Evolutionary conservation across 2,113 vertebrate species (phyloP).

Genomic region (Galeopterus variegatus): DNA sequence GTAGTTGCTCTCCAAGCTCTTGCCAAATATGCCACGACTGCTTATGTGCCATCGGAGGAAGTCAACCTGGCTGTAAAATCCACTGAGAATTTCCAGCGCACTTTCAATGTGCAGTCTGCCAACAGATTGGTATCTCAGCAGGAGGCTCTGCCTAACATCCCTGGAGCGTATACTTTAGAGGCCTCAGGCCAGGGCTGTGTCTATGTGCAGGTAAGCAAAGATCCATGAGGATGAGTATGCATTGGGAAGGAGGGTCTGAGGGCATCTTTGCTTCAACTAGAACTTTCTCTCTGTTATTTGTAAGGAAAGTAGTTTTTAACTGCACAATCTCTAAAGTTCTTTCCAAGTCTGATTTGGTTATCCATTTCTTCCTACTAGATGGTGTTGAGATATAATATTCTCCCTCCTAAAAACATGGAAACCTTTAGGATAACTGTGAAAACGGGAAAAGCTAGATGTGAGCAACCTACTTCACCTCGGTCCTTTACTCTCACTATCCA

Average conservation of each 20-base stretch:
- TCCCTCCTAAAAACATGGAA: conserved; percentile 15
- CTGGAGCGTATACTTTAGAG: conserved; percentile 88
- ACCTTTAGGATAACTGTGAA: conserved; percentile 62
- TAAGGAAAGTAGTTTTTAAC: background rate
- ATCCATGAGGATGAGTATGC: background rate
- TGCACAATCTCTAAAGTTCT: background rate
- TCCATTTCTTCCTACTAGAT: conserved; percentile 21
- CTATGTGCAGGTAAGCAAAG: conserved; percentile 89
- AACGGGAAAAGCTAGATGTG: background rate
- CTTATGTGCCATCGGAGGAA: conserved; percentile 82
- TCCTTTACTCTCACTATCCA: conserved; percentile 42
- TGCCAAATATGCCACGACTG: conserved; percentile 90
- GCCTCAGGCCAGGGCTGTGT: conserved; percentile 90
- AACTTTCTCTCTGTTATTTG: background rate
- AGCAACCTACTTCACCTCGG: background rate
- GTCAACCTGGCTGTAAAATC: conserved; percentile 88
- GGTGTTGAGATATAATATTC: conserved; percentile 69
- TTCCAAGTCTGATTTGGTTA: conserved; percentile 1
- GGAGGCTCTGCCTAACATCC: conserved; percentile 86
- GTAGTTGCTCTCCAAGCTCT: conserved; percentile 95
- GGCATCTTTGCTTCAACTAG: background rate
- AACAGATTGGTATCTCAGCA: conserved; percentile 93
- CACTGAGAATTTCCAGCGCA: conserved; percentile 79
- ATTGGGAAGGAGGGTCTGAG: background rate
- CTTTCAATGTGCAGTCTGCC: conserved; percentile 89